Percentiles rank a stretch among this genome's conserved stretches.
phyloP scores from a whole-genome alignment of 1,140 invertebrate genomes.

The Pissodes strobi region DNA sequence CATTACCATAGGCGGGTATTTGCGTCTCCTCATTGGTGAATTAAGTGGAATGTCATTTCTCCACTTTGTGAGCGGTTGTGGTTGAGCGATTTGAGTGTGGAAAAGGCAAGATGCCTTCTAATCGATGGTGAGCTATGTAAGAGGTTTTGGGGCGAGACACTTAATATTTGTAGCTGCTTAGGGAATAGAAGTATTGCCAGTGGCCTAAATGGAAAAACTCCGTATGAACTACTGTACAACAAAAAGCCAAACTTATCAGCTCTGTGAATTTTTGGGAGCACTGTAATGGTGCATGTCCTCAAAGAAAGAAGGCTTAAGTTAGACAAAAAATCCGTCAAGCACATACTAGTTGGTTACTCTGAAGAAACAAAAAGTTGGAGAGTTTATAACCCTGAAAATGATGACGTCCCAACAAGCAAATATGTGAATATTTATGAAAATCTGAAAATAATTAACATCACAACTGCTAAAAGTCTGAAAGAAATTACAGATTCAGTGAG shows the following conservation, averaged over 20 bases:
- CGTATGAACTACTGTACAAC: not conserved
- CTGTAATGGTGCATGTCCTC: not conserved
- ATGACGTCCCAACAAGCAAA: slow-evolving; percentile 9
- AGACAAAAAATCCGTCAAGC: not conserved
- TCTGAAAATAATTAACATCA: too few relatives aligned
- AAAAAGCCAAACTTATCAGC: too few relatives aligned
- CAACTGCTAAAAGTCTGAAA: too few relatives aligned
- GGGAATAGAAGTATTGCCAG: too few relatives aligned
- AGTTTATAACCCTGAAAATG: slow-evolving; percentile 9
- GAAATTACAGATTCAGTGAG: too few relatives aligned
- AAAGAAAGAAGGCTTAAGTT: not conserved
- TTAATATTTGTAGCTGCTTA: too few relatives aligned
- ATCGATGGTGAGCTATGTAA: slow-evolving; percentile 3
- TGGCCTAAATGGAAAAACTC: too few relatives aligned
- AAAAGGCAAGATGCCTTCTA: slow-evolving; percentile 40
- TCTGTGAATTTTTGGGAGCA: too few relatives aligned
- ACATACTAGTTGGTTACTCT: too few relatives aligned
- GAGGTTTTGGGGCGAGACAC: too few relatives aligned
- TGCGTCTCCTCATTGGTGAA: slow-evolving; percentile 31
- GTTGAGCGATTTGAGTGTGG: slow-evolving; percentile 27
- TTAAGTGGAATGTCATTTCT: slow-evolving; percentile 23
- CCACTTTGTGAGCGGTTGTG: slow-evolving; percentile 15
- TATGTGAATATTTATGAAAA: slow-evolving; percentile 16
- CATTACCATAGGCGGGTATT: slow-evolving; percentile 52
- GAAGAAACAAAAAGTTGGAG: slow-evolving; percentile 27